Evolutionary conservation across 2,888 invertebrate species (phyloP).

Genomic region (Oithona nana): DNA sequence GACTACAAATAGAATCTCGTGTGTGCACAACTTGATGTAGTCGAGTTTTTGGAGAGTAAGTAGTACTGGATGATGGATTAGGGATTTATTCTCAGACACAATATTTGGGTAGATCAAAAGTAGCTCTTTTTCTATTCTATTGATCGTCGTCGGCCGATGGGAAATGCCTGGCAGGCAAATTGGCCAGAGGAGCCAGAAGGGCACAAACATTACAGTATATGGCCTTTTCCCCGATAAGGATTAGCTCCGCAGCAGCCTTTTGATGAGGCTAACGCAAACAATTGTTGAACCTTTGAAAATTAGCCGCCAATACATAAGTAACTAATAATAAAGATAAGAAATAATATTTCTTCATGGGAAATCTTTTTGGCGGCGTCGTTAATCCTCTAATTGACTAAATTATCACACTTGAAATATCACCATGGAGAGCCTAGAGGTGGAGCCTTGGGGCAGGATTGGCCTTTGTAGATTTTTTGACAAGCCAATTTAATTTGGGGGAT

Average conservation of each 20-base stretch:
- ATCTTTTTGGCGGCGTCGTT: not conserved
- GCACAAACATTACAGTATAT: not conserved
- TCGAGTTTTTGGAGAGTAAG: too few species aligned
- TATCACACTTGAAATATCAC: slow-evolving; percentile 10
- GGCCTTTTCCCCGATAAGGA: not conserved
- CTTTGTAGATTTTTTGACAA: slow-evolving; percentile 13
- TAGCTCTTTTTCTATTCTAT: too few species aligned
- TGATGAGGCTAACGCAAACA: not conserved
- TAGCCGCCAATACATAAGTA: too few species aligned
- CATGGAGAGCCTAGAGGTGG: slow-evolving; percentile 21
- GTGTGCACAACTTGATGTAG: too few species aligned
- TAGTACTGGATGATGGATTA: too few species aligned
- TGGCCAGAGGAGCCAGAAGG: not conserved
- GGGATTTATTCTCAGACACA: too few species aligned
- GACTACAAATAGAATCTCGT: too few species aligned
- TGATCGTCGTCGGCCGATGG: too few species aligned
- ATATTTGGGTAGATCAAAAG: too few species aligned
- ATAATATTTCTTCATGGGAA: not conserved
- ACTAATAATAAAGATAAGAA: too few species aligned
- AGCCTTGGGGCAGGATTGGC: slow-evolving; percentile 19
- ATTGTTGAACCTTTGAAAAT: not conserved
- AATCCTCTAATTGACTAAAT: not conserved
- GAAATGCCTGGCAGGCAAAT: too few species aligned
- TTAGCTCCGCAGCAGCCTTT: too few species aligned
- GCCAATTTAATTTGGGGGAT: not conserved